Percentiles rank a stretch among this genome's conserved stretches.
Conservation (phyloP, 2,797 vertebrate genomes). For the Poeciliopsis turneri region DNA sequence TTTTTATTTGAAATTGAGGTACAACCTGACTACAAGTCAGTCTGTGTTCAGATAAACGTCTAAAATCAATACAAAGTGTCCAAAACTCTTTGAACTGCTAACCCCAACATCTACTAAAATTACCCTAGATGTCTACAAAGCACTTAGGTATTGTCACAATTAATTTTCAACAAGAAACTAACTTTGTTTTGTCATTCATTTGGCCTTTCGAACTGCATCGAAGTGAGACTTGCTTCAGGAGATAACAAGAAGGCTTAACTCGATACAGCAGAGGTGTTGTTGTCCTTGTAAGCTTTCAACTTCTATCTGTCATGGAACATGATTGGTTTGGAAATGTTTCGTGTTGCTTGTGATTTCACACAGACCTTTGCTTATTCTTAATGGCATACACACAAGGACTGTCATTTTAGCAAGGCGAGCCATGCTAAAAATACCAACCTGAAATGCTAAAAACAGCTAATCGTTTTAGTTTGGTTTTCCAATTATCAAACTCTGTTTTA, state of each 20-base stretch:
- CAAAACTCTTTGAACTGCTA: no score
- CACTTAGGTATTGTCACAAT: not conserved
- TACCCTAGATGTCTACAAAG: not conserved
- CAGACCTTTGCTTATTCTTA: not conserved
- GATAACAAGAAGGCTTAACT: not conserved
- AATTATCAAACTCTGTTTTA: not conserved
- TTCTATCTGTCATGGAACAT: not conserved
- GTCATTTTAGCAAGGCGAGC: not conserved
- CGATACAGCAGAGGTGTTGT: not conserved
- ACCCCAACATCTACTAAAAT: not conserved
- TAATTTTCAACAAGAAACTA: not conserved
- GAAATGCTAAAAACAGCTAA: not conserved
- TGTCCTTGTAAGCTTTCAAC: not conserved
- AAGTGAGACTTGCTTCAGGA: not conserved
- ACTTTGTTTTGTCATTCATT: no score
- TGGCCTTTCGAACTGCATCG: not conserved
- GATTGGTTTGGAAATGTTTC: not conserved
- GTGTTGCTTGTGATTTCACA: not conserved
- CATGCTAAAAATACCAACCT: not conserved
- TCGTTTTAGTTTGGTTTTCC: not conserved
- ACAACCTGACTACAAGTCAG: not conserved
- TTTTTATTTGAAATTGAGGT: no score
- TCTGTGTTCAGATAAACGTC: not conserved
- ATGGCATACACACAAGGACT: not conserved
- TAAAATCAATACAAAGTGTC: not conserved